phyloP scores from a whole-genome alignment of 2,888 invertebrate genomes.

The Crepidodera aurea region DNA sequence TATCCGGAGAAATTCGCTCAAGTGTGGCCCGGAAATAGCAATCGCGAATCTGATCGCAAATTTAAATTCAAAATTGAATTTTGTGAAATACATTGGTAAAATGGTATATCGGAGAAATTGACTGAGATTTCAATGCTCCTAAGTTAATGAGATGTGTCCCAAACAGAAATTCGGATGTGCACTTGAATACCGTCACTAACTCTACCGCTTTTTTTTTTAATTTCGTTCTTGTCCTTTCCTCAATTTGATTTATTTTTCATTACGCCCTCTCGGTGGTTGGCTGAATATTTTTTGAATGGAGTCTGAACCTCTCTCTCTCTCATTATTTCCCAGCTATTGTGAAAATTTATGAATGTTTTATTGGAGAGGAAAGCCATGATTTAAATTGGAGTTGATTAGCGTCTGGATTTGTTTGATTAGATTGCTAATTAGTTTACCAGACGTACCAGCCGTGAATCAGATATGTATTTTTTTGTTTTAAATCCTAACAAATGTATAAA shows the following conservation, averaged over 20 bases:
- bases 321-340: slow-evolving; percentile 29
- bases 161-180: slow-evolving; percentile 41
- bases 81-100: slow-evolving; percentile 38
- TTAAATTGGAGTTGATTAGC: slow-evolving; percentile 26
- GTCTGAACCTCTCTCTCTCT: slow-evolving; percentile 21
- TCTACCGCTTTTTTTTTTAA: slow-evolving; percentile 36
- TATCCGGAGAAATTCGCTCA: slow-evolving; percentile 33
- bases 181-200: slow-evolving; percentile 36
- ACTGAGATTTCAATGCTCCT: slow-evolving; percentile 39
- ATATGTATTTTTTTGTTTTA: too few species aligned
- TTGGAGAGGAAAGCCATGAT: slow-evolving; percentile 21
- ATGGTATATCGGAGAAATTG: slow-evolving; percentile 41
- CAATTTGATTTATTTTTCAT: slow-evolving; percentile 38
- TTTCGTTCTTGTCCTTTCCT: slow-evolving; percentile 30
- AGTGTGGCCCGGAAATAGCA: slow-evolving; percentile 42
- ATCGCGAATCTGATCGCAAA: slow-evolving; percentile 42
- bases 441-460: too few species aligned
- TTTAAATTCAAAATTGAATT: slow-evolving; percentile 43
- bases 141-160: slow-evolving; percentile 42
- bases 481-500: too few species aligned
- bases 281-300: slow-evolving; percentile 20
- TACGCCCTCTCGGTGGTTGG: slow-evolving; percentile 11
- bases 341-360: slow-evolving; percentile 30
- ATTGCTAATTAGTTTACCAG: not conserved
- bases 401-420: slow-evolving; percentile 9